Base-by-base conservation (phyloP, 2,888 invertebrate species). In the Eupelmus urozonus region DNA sequence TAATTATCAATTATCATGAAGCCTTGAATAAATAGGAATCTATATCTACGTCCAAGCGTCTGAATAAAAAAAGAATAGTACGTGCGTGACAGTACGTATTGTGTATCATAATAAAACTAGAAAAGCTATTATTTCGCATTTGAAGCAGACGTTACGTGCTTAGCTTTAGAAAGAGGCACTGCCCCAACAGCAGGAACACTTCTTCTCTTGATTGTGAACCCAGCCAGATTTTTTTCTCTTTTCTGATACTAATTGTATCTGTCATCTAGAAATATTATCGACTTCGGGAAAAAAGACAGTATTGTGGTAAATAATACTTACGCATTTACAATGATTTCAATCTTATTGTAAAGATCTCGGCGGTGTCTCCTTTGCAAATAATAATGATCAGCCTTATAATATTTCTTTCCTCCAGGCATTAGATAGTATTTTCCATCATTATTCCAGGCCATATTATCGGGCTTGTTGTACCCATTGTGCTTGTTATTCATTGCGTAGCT, bases 301-400 rank as follows among this genome's bases (percentile, higher is more conserved):
- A 27, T 23, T 34, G 4, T 3, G 4, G 2, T 11, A 34, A n/a
- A 40, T 66, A 42, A 11, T 49, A 91, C 93, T 91, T 88, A 95
- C 95, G 93, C 93, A 83, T 94, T 92, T 87, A 95, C 91, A 79
- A 94, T 92, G 4, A 92, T 86, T 85, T 95, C 95, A 71, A 95
- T 84, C 85, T 94, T 94, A 70, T 91, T 91, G 86, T 95, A 95
- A 25, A 95, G 90, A 72, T 94, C 93, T 18, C 95, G 88, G 0
- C 95, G 91, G 80, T 92, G 93, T 66, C 94, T 90, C 16, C 95
- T 91, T 84, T 92, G 92, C 29, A 92, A 88, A 3, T 89, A 90
- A 78, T 89, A 82, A 60, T 87, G 85, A 74, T 88, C 80, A 1
- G 86, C 83, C 80, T 88, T 88, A 79, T 82, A 81, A 71, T 83